Conservation (phyloP, 37 sponge, comb jelly and placozoan genomes). For the Agelas oroides region DNA sequence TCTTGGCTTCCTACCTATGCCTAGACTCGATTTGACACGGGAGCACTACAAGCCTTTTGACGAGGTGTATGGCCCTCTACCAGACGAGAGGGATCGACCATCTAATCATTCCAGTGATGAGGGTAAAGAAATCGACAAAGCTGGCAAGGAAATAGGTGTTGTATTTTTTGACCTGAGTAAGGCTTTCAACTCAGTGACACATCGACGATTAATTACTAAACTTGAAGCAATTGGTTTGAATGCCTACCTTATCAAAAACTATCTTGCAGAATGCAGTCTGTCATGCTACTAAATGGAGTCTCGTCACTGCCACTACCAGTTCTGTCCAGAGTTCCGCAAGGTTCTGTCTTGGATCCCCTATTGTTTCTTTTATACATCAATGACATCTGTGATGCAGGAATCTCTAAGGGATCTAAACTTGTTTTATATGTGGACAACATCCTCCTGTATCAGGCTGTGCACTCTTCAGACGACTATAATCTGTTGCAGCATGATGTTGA, state of each 20-base stretch:
- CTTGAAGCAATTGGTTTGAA: neutral
- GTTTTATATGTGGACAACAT: neutral
- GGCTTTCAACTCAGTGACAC: conserved; percentile 16
- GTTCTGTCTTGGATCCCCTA: conserved; percentile 14
- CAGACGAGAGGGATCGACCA: too few relatives aligned
- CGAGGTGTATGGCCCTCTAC: too few relatives aligned
- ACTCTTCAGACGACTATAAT: neutral
- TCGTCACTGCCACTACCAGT: neutral
- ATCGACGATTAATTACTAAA: neutral
- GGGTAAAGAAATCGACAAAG: too few relatives aligned
- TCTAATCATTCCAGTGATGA: too few relatives aligned
- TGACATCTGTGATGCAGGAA: neutral
- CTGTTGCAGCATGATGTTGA: neutral
- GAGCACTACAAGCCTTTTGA: too few relatives aligned
- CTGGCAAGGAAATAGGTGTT: too few relatives aligned
- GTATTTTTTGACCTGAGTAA: conserved; percentile 1
- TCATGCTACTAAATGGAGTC: neutral
- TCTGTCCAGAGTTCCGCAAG: conserved; percentile 23
- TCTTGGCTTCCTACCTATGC: too few relatives aligned
- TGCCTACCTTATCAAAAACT: neutral
- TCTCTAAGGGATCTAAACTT: neutral
- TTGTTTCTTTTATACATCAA: conserved; percentile 17
- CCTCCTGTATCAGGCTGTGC: neutral
- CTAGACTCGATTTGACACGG: too few relatives aligned
- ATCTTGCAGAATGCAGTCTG: neutral